Percentiles rank a stretch among this genome's conserved stretches.
These are phyloP conservation scores for Myocastor coypus DNA, from an alignment of 2,113 vertebrate species.

Conservation along the genomic window DNA sequence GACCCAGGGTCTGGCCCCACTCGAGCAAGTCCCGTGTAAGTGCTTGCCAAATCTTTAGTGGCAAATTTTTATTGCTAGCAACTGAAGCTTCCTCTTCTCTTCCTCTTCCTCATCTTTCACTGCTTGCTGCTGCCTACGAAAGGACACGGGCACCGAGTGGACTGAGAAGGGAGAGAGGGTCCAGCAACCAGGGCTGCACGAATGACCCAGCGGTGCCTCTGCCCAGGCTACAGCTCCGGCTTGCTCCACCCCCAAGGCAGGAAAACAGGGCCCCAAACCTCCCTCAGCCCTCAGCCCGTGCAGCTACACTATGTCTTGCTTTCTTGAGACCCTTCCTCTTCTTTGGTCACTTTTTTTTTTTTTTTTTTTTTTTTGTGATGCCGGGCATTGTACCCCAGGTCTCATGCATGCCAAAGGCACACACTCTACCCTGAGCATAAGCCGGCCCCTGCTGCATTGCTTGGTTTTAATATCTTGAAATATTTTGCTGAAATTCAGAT, in stretches of 20 bases:
- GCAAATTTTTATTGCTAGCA: neutral
- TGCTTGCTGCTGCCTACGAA: neutral
- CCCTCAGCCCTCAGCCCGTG: no score
- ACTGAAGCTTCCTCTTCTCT: neutral
- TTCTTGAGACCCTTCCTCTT: neutral
- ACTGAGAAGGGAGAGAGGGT: neutral
- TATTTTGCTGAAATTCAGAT: constrained; percentile 38
- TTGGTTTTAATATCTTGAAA: neutral
- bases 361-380: neutral
- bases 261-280: neutral
- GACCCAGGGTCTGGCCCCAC: neutral
- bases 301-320: neutral
- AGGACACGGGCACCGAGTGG: neutral
- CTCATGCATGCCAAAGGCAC: neutral
- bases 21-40: neutral
- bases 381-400: neutral
- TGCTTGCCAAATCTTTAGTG: neutral
- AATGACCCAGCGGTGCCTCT: neutral
- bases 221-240: neutral
- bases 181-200: neutral
- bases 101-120: neutral
- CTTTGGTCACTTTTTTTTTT: no score
- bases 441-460: neutral
- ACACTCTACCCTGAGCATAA: neutral
- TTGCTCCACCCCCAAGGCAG: neutral